Conservation (phyloP, 64 coral and sea anemone species). For the Pocillopora verrucosa region DNA sequence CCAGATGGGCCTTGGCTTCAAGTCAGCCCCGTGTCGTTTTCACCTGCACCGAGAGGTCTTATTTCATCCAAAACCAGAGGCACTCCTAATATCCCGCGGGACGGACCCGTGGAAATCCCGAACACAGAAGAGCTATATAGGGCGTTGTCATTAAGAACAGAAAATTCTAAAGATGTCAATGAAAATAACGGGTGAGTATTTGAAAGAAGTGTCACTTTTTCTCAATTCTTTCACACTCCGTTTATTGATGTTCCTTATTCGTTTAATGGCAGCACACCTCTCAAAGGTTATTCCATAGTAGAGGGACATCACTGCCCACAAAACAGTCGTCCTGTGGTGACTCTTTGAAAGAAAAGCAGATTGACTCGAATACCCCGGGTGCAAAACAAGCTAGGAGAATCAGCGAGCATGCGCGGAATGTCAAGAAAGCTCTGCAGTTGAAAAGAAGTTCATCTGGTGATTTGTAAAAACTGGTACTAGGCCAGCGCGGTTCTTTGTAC, state of each 20-base stretch:
- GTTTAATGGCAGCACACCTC: constrained; percentile 1
- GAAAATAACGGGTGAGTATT: constrained; percentile 48
- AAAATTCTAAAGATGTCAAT: constrained; percentile 1
- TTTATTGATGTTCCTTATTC: neutral
- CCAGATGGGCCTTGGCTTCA: constrained; percentile 53
- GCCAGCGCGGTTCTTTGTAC: neutral
- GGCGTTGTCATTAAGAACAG: constrained; percentile 41
- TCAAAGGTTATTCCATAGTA: neutral
- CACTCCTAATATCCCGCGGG: constrained; percentile 42
- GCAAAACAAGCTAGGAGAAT: constrained; percentile 52
- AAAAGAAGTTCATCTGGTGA: constrained; percentile 27
- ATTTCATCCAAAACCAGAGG: constrained; percentile 10
- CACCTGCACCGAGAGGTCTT: constrained; percentile 39
- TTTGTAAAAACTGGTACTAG: neutral
- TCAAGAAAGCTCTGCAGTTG: constrained; percentile 63
- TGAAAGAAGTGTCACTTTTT: neutral
- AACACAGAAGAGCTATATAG: constrained; percentile 50
- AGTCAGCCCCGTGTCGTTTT: constrained; percentile 48
- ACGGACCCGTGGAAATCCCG: constrained; percentile 55
- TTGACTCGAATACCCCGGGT: neutral
- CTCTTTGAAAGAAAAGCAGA: constrained; percentile 20
- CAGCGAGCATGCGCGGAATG: constrained; percentile 55
- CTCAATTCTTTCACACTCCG: neutral
- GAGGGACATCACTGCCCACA: neutral
- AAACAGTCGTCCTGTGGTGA: constrained; percentile 18